Percentiles rank a stretch among this genome's conserved stretches.
phyloP scores from a whole-genome alignment of 2,797 vertebrate genomes.

The Molossus alvarezi region DNA sequence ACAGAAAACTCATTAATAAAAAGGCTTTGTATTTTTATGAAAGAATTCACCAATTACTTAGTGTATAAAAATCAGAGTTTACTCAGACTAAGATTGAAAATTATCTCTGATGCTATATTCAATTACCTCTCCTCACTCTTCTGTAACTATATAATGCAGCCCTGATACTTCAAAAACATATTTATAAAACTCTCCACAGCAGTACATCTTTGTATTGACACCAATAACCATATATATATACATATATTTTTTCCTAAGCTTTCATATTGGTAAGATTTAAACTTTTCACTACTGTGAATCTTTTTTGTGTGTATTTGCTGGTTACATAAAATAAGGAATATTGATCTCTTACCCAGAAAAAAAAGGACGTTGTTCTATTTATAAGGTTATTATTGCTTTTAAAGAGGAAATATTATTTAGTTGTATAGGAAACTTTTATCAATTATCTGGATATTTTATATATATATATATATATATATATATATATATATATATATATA shows the following conservation, averaged over 20 bases:
- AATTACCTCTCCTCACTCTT: background rate
- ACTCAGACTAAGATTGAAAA: conserved; percentile 25
- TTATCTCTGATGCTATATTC: background rate
- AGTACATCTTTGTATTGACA: background rate
- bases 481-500: background rate
- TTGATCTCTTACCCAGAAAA: background rate
- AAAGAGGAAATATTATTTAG: conserved; percentile 38
- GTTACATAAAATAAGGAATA: background rate
- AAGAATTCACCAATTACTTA: conserved; percentile 14
- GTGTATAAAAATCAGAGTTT: conserved; percentile 30
- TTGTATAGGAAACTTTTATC: background rate
- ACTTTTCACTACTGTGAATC: background rate
- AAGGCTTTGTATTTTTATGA: conserved; percentile 51
- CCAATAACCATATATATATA: background rate
- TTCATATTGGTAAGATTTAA: background rate
- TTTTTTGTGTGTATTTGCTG: background rate
- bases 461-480: background rate
- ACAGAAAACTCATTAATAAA: conserved; percentile 38
- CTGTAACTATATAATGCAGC: background rate
- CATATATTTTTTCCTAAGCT: background rate
- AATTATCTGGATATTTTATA: background rate
- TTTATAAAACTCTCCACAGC: background rate
- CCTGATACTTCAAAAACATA: background rate
- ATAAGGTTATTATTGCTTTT: conserved; percentile 27
- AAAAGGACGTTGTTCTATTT: background rate